phyloP scores from a whole-genome alignment of 2,113 vertebrate species.

The Tonatia bakeri region DNA sequence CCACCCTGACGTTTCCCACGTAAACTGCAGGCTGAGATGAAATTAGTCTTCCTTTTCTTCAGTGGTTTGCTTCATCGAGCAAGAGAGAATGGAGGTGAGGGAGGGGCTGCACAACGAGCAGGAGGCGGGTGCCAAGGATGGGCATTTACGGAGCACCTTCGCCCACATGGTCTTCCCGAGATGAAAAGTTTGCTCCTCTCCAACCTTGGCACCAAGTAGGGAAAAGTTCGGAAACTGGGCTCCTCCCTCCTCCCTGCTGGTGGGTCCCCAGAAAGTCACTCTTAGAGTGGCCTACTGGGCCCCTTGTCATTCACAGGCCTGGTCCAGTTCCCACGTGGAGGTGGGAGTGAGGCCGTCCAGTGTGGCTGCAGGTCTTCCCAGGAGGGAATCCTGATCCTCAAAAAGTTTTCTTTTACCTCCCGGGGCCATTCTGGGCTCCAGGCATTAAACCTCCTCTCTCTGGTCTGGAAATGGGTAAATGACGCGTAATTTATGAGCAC shows the following conservation, averaged over 20 bases:
- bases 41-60: neutral
- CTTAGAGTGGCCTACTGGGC: neutral
- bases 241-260: neutral
- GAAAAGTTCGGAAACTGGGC: neutral
- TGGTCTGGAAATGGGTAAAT: constrained; percentile 6
- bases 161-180: neutral
- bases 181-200: neutral
- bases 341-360: neutral
- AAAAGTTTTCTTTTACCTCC: neutral
- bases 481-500: constrained; percentile 46
- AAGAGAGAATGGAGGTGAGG: neutral
- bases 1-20: neutral
- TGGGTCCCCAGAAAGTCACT: neutral
- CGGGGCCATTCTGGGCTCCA: neutral
- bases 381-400: neutral
- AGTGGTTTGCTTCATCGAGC: neutral
- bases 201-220: neutral
- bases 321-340: neutral
- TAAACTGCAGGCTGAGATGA: neutral
- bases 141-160: neutral
- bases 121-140: neutral
- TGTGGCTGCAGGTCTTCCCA: neutral
- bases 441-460: neutral
- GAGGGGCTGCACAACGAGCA: neutral
- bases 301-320: neutral